These are phyloP conservation scores for Rhaphigaster nebulosa DNA, from an alignment of 2,888 invertebrate genomes.

Conservation along the genomic window DNA sequence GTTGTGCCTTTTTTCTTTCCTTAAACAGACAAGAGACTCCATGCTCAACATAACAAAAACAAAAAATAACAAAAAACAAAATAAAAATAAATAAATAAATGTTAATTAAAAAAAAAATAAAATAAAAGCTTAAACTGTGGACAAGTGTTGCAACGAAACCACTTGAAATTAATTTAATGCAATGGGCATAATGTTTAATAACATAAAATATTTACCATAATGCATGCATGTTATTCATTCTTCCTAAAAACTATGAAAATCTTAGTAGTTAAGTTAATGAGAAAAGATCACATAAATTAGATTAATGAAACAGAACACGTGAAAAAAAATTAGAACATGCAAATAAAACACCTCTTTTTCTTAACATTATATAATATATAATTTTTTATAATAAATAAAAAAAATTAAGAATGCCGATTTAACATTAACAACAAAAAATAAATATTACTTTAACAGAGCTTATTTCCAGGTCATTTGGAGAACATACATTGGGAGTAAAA, in stretches of 20 bases:
- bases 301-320: background rate
- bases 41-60: constrained; percentile 60
- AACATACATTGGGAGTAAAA: background rate
- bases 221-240: constrained; percentile 16
- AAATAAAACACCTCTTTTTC: background rate
- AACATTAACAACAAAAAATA: background rate
- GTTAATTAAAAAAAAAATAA: constrained; percentile 60
- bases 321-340: background rate
- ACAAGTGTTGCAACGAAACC: background rate
- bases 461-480: background rate
- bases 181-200: background rate
- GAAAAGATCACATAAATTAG: background rate
- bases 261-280: background rate
- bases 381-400: background rate
- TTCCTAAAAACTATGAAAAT: background rate
- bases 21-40: constrained; percentile 63
- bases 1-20: constrained; percentile 67
- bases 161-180: background rate
- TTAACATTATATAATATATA: background rate
- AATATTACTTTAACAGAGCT: background rate
- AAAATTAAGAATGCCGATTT: background rate
- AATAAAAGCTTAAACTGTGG: constrained; percentile 14
- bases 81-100: constrained; percentile 67
- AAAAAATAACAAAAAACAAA: constrained; percentile 60
- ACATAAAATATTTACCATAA: background rate